Percentiles rank a stretch among this genome's conserved stretches.
Evolutionary conservation across 2,113 vertebrate species (phyloP).

Genomic region (Antechinus stuartii): DNA sequence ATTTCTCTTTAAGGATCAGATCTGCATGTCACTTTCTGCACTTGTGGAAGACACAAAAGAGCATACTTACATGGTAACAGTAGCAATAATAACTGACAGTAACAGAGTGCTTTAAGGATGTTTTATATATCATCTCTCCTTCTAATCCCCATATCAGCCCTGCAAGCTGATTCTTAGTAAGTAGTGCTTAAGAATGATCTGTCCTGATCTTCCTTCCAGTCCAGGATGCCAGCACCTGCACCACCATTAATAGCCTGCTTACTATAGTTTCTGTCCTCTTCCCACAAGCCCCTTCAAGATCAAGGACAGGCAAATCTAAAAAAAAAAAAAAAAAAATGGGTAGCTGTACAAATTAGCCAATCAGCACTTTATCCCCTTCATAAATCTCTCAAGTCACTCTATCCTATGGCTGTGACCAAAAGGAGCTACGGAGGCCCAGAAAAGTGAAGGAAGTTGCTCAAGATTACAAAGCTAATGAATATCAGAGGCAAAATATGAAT

Average conservation of each 20-base stretch:
- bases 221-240: not conserved
- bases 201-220: not conserved
- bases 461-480: not conserved
- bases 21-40: not conserved
- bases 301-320: not conserved
- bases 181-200: not conserved
- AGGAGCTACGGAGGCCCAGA: not conserved
- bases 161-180: not conserved
- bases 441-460: not conserved
- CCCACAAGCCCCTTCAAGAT: not conserved
- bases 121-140: not conserved
- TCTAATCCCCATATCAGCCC: not conserved
- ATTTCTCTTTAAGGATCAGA: not conserved
- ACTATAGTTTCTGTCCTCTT: not conserved
- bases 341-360: not conserved
- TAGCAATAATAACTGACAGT: not conserved
- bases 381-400: not conserved
- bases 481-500: not conserved
- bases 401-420: not conserved
- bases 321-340: not conserved
- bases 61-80: not conserved
- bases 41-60: not conserved
- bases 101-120: not conserved
- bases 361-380: not conserved
- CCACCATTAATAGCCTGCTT: not conserved